phyloP scores from a whole-genome alignment of 2,113 vertebrate species.

The Caretta caretta region DNA sequence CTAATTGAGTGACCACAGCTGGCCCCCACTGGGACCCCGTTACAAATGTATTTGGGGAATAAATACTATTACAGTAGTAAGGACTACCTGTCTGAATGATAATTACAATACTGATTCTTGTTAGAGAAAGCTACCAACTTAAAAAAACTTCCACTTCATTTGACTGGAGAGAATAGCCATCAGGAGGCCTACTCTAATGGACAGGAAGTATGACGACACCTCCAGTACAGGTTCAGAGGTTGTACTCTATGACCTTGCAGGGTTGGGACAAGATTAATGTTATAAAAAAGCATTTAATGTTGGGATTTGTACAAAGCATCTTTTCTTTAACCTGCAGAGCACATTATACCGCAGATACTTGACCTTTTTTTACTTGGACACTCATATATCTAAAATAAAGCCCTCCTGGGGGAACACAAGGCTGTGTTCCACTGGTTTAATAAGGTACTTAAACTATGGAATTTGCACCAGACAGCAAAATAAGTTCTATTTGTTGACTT shows the following conservation, averaged over 20 bases:
- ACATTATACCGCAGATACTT: background rate
- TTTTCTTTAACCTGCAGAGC: background rate
- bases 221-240: background rate
- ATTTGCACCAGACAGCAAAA: background rate
- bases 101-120: background rate
- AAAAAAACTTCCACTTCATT: background rate
- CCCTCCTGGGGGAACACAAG: background rate
- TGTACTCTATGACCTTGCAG: background rate
- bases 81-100: background rate
- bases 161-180: background rate
- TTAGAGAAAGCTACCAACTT: background rate
- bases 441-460: background rate
- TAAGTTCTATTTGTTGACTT: background rate
- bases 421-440: background rate
- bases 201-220: background rate
- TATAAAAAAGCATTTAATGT: background rate
- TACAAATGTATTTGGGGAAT: background rate
- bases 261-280: background rate
- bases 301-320: background rate
- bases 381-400: background rate
- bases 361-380: background rate
- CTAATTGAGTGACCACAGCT: too few species aligned
- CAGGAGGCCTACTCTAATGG: background rate
- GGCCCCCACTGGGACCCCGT: too few species aligned
- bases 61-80: background rate